Evolutionary conservation across 2,797 vertebrate species (phyloP).

Genomic region (Amblyraja radiata): DNA sequence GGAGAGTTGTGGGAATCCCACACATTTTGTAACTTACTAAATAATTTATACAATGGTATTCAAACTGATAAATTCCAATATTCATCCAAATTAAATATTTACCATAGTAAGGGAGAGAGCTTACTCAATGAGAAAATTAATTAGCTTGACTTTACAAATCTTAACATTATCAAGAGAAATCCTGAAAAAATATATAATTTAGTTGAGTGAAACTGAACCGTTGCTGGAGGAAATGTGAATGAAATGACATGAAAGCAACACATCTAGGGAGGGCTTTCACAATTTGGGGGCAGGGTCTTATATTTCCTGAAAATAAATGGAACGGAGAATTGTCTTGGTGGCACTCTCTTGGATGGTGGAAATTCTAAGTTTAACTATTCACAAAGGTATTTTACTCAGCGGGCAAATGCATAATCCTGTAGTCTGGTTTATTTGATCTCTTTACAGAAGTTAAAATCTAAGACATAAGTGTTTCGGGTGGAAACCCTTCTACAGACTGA

Average conservation of each 20-base stretch:
- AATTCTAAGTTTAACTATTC: too few species aligned
- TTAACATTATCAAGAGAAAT: neutral
- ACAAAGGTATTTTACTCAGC: too few species aligned
- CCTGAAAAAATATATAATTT: neutral
- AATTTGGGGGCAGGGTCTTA: neutral
- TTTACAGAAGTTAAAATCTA: neutral
- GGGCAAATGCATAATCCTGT: neutral
- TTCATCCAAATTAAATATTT: slow-evolving; percentile 10
- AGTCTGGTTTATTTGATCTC: neutral
- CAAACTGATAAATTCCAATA: neutral
- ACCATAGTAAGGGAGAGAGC: neutral
- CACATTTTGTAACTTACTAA: neutral
- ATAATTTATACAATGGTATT: neutral
- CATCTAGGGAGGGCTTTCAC: neutral
- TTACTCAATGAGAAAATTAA: neutral
- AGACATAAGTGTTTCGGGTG: neutral
- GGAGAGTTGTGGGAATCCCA: neutral
- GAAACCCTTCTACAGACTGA: too few species aligned
- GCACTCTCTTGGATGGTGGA: too few species aligned
- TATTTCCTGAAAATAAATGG: neutral
- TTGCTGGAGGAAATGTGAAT: neutral
- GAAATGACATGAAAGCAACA: neutral
- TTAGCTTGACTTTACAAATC: neutral
- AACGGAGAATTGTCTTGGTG: too few species aligned
- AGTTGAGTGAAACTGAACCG: neutral